A percentile compares a stretch with the other conserved stretches of the same genome.
Conservation (phyloP, 2,888 invertebrate genomes). For the Stenolophus ochropezus region DNA sequence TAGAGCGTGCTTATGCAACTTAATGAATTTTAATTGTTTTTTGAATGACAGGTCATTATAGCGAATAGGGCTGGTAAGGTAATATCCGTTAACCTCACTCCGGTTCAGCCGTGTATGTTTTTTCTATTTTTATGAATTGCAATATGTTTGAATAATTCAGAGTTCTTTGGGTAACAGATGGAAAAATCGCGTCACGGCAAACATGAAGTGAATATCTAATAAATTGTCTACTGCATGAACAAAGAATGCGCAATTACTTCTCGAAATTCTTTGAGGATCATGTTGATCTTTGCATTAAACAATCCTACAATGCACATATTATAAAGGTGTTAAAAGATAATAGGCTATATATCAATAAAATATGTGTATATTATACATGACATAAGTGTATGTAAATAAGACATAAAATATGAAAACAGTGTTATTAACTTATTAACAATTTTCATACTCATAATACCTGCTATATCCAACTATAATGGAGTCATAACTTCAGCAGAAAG, state of each 20-base stretch:
- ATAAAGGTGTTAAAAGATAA: not conserved
- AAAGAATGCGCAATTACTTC: not conserved
- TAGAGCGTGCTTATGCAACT: constrained; percentile 49
- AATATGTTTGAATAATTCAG: constrained; percentile 44
- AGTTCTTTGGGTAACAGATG: constrained; percentile 34
- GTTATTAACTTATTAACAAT: not conserved
- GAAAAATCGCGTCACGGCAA: constrained; percentile 21
- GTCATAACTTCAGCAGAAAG: not conserved
- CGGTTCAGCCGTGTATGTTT: not conserved
- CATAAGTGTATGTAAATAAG: not conserved
- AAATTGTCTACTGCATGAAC: not conserved
- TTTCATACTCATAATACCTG: not conserved
- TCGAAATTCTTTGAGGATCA: not conserved
- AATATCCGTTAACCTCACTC: not conserved
- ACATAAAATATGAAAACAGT: not conserved
- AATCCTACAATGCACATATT: not conserved
- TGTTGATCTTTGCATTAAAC: not conserved
- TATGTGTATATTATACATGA: not conserved
- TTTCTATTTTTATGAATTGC: constrained; percentile 6
- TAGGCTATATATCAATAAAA: not conserved
- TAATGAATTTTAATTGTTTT: constrained; percentile 57
- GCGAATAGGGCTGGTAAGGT: not conserved
- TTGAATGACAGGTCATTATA: constrained; percentile 53
- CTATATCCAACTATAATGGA: not conserved
- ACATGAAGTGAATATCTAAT: constrained; percentile 29